Conservation (phyloP, 2,797 vertebrate genomes). For the Siniperca scherzeri region DNA sequence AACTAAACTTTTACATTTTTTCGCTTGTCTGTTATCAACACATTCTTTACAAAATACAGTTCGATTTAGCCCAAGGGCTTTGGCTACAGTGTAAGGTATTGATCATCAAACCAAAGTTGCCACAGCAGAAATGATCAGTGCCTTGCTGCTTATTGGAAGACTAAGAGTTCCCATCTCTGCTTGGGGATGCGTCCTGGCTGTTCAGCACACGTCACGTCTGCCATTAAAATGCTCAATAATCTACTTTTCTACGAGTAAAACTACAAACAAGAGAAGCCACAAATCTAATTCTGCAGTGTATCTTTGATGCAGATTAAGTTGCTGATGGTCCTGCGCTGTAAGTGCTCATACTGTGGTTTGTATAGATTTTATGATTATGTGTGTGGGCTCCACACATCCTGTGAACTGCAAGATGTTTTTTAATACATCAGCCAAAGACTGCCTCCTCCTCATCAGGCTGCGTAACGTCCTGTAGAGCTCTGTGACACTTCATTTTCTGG, state of each 20-base stretch:
- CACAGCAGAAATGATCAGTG: too few species aligned
- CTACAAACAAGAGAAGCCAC: neutral
- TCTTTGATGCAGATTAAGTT: neutral
- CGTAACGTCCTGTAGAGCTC: constrained; percentile 24
- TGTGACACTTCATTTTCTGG: constrained; percentile 38
- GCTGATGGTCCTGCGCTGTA: constrained; percentile 3
- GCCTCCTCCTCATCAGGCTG: constrained; percentile 14
- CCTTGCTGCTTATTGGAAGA: too few species aligned
- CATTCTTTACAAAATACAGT: neutral
- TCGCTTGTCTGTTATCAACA: neutral
- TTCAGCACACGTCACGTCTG: neutral
- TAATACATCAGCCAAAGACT: constrained; percentile 32
- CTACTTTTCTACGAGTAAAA: constrained; percentile 18
- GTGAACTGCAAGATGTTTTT: constrained; percentile 39
- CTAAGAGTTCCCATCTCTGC: too few species aligned
- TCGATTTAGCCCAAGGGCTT: too few species aligned
- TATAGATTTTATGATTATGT: constrained; percentile 46
- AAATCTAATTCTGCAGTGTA: constrained; percentile 20
- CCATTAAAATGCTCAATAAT: constrained; percentile 32
- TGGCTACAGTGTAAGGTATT: too few species aligned
- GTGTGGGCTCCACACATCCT: constrained; percentile 41
- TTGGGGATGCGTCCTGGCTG: neutral
- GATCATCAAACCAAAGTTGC: neutral
- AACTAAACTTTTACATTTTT: neutral
- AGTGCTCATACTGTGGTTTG: constrained; percentile 7